These are phyloP conservation scores for Taurulus bubalis DNA, from an alignment of 2,113 vertebrate genomes.

Conservation along the genomic window DNA sequence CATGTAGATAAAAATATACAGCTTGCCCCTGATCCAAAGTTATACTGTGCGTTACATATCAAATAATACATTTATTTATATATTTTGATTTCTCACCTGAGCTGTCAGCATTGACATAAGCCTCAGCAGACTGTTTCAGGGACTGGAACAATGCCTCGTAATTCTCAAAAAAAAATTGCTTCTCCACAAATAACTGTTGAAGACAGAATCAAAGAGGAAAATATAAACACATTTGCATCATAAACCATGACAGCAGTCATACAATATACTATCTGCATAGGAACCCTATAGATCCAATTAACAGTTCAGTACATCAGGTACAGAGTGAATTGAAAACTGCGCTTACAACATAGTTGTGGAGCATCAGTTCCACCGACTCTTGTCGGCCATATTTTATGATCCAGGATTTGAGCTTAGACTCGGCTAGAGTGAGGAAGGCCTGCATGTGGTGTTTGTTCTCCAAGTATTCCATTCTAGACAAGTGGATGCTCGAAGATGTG, in stretches of 20 bases:
- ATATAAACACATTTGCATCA: background rate
- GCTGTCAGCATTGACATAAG: conserved; percentile 88
- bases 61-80: background rate
- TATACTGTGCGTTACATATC: background rate
- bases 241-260: background rate
- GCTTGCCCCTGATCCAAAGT: background rate
- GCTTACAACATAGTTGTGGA: conserved; percentile 94
- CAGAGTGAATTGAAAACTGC: conserved; percentile 4
- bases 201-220: conserved; percentile 28
- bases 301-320: background rate
- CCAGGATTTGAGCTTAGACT: conserved; percentile 98
- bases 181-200: conserved; percentile 91
- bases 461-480: conserved; percentile 96
- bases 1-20: background rate
- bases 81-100: conserved; percentile 84
- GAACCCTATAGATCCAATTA: background rate
- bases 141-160: conserved; percentile 92
- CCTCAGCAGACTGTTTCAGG: conserved; percentile 89
- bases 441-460: conserved; percentile 96
- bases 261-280: background rate
- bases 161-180: conserved; percentile 92
- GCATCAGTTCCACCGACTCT: conserved; percentile 93
- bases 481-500: conserved; percentile 91
- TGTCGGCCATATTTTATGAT: conserved; percentile 97
- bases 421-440: conserved; percentile 92